Base-by-base conservation (phyloP, 1,140 invertebrate species). In the Pachypeltis micranthus region DNA sequence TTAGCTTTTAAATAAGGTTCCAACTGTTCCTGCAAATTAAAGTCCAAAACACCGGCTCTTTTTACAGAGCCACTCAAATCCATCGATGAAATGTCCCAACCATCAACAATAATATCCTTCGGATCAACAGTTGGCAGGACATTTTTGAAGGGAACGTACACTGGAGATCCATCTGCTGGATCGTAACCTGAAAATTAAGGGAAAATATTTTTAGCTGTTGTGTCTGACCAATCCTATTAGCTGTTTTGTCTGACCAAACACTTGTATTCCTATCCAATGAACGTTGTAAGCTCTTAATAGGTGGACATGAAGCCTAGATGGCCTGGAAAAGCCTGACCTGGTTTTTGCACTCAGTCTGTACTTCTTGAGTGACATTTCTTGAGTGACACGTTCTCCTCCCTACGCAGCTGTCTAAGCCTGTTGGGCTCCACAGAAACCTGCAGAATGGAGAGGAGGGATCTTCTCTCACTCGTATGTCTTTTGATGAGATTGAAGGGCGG, bases 71-170 rank as follows among this genome's bases (percentile, higher is more conserved):
- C 88, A 0, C 85, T 88, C 59, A 98, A 65, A 72, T 96, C 91
- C 56, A 85, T 70, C 0, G 79, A 77, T 16, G 90, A 96, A 67
- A 98, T 97, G 73, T 98, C 95, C 95, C 95, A 98, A 0, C 93
- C 95, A 72, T 96, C 94, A 61, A 98, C 76, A 25, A 87, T 79
- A 47, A 98, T 81, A 69, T 96, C 85, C 74, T 96, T 81, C 0
- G 93, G 93, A 72, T 93, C 74, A 0, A 96, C 84, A 85, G 95
- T 92, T 0, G 95, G 95, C 10, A 98, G 71, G 54, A 97, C 69
- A 54, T 83, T 79, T 27, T 82, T 85, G 78, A 96, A 83, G 0
- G 91, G 91, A 7, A 92, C 79, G 74, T 85, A 86, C 0, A 94
- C 79, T 71, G 94, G 87, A 63, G 81, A 76, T 0, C 85, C 86